phyloP scores from a whole-genome alignment of 23 tunicate species.

The Diplosoma virens region DNA sequence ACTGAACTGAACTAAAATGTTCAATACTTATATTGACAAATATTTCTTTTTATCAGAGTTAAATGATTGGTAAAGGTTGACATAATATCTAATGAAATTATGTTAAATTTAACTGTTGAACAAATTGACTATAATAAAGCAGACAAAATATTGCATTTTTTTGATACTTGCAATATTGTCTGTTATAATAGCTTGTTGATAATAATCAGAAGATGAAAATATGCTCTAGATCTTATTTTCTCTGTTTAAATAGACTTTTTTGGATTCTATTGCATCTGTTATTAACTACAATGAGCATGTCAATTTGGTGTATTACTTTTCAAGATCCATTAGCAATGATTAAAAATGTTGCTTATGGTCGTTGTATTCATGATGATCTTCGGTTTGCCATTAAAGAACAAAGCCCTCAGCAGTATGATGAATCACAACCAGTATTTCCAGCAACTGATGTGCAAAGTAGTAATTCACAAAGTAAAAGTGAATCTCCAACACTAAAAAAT shows the following conservation, averaged over 20 bases:
- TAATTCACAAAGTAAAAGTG: too few relatives aligned
- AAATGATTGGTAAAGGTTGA: too few relatives aligned
- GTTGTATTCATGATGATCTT: slow-evolving; percentile 63
- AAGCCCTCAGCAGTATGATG: slow-evolving; percentile 57
- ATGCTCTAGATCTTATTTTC: slow-evolving; percentile 12
- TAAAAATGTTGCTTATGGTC: background rate
- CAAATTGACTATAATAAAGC: too few relatives aligned
- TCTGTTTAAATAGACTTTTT: background rate
- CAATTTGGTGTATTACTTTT: background rate
- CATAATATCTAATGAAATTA: too few relatives aligned
- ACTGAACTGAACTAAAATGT: too few relatives aligned
- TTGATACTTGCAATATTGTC: too few relatives aligned
- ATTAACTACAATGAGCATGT: background rate
- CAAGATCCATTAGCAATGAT: background rate
- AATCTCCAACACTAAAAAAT: background rate
- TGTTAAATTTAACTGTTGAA: too few relatives aligned
- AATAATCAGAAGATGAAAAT: slow-evolving; percentile 44
- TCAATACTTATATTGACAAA: too few relatives aligned
- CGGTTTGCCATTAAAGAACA: slow-evolving; percentile 12
- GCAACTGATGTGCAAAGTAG: background rate
- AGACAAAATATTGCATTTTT: too few relatives aligned
- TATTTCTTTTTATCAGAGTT: too few relatives aligned
- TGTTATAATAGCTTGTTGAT: too few relatives aligned
- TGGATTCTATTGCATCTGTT: background rate
- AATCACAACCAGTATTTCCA: background rate